Evolutionary conservation across 2,797 vertebrate species (phyloP), one percentile per base, ranked within the genome.

Genomic region (Macropodus opercularis): DNA sequence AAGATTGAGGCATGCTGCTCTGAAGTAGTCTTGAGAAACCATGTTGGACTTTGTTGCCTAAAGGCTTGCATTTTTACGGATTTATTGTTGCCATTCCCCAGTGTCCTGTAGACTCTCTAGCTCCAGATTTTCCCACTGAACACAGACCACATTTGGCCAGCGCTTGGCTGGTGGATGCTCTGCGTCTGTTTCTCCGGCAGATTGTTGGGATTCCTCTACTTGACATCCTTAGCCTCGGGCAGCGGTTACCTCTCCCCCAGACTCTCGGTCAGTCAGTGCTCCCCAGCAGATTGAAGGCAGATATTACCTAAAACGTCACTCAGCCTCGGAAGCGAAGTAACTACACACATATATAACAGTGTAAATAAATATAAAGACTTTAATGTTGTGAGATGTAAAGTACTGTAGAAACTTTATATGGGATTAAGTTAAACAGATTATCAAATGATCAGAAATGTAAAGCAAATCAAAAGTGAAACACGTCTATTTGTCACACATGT

Each of bases 141-240:
- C 31, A 58, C 69, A 29, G 68, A 79, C 68, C 83, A 75, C 74
- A 79, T 85, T 87, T 85, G 73, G 70, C 64, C 72, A 12, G 40
- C 9, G 42, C 56, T 81, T 53, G 2, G n/a, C 46, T 72, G 69
- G 50, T 77, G 49, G 57, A 73, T 48, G 57, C 65, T 75, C 56
- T 1, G 50, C 48, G 55, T 79, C 56, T 71, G 75, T 84, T 87
- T 84, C 74, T 76, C 84, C 74, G 80, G 72, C 68, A 81, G 82
- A 91, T 89, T 70, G 55, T 81, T 89, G 63, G 54, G 79, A 90
- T 90, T 90, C 87, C 70, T 90, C 57, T 38, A 66, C 70, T 56
- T 39, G 73, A 36, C 86, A 84, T 89, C 85, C 84, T 84, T 72
- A 75, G 81, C 90, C 88, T 66, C 21, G 8, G 85, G 89, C 85